These are phyloP conservation scores for Sycophaga agraensis DNA, from an alignment of 1,140 invertebrate species.

Conservation along the genomic window DNA sequence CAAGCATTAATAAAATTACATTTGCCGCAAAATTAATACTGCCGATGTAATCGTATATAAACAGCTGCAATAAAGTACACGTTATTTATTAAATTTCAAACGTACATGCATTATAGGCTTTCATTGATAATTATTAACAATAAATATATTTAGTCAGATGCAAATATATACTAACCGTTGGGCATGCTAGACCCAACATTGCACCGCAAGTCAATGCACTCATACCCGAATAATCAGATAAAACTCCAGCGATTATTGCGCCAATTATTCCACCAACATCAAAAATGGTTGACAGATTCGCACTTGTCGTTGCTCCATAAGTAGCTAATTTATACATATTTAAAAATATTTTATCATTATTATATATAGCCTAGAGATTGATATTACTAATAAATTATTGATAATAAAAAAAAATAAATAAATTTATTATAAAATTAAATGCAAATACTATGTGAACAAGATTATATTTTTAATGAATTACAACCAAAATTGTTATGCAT, in stretches of 20 bases:
- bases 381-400: too few species aligned
- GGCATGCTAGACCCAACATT: conserved; percentile 81
- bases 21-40: conserved; percentile 64
- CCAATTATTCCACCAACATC: conserved; percentile 89
- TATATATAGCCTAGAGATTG: not conserved
- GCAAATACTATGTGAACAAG: too few species aligned
- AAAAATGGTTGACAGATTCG: conserved; percentile 86
- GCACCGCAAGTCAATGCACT: conserved; percentile 81
- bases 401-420: not conserved
- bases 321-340: conserved; percentile 59
- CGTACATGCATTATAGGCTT: not conserved
- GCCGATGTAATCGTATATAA: conserved; percentile 76
- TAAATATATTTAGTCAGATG: not conserved
- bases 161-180: conserved; percentile 67
- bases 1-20: conserved; percentile 71
- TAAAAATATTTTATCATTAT: not conserved
- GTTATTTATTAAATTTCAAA: not conserved
- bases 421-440: too few species aligned
- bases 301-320: conserved; percentile 71
- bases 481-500: too few species aligned
- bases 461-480: too few species aligned
- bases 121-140: not conserved
- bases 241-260: conserved; percentile 82
- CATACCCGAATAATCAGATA: conserved; percentile 82
- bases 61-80: conserved; percentile 62